phyloP scores from a whole-genome alignment of 2,113 vertebrate genomes.

The Porphyrio hochstetteri region DNA sequence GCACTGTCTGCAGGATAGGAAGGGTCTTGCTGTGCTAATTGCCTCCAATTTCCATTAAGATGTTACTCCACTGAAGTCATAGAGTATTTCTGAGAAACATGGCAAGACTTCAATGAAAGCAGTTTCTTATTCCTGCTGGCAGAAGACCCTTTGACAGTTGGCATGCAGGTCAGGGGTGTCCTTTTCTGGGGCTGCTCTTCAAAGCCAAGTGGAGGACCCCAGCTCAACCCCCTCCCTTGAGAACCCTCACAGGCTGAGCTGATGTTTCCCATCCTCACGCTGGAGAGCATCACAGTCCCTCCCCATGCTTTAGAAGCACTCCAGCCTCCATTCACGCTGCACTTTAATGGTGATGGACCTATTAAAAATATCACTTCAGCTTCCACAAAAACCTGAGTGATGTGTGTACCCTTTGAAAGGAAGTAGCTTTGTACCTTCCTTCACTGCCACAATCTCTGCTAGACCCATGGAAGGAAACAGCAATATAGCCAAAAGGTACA shows the following conservation, averaged over 20 bases:
- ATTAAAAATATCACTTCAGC: not conserved
- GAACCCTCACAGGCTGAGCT: not conserved
- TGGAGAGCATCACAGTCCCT: not conserved
- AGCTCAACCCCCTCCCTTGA: not conserved
- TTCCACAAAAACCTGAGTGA: not conserved
- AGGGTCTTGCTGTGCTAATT: not conserved
- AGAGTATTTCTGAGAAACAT: not conserved
- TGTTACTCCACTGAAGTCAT: not conserved
- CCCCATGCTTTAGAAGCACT: not conserved
- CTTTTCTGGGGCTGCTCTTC: not conserved
- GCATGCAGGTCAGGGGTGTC: not conserved
- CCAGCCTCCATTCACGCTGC: not conserved
- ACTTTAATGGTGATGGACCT: not conserved
- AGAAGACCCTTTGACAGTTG: not conserved
- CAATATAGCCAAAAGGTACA: not conserved
- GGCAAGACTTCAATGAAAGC: not conserved
- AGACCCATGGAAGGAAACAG: not conserved
- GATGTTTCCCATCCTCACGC: fast-evolving
- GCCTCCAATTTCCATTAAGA: not conserved
- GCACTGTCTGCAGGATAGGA: not conserved
- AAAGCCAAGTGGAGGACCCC: not conserved
- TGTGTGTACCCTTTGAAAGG: not conserved
- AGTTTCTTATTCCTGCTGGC: not conserved
- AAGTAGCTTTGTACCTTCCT: not conserved
- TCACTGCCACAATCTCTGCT: not conserved